Evolutionary conservation across 92 coral and sea anemone genomes (phyloP), one percentile per base, ranked within the genome.

Genomic region (Epizoanthus stellaris): DNA sequence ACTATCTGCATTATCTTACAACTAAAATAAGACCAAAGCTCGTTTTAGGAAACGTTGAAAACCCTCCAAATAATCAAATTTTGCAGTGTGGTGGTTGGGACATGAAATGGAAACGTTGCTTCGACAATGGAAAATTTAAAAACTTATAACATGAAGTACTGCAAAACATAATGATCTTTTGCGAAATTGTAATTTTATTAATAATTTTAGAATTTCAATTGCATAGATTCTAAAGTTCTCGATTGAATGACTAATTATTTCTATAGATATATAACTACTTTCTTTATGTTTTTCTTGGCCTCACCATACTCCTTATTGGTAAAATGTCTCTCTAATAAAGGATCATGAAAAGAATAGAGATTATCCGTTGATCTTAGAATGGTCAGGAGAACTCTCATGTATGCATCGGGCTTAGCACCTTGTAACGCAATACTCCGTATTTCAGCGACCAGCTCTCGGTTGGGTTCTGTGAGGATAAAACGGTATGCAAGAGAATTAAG

Each of bases 381-480:
- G 57, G 94, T 88, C 81, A 91, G 66, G 53, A 91, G 85, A 20
- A 86, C 82, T 45, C 94, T 84, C 92, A 91, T 91, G 77, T 88
- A 91, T 0, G 87, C 23, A 23, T 88, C 90, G 38, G 94, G 92
- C 20, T 56, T 76, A 11, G 90, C 89, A 45, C 67, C 82, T 10
- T 75, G 70, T 64, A 91, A 70, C 7, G 88, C 88, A 69, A 88
- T 70, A 75, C 81, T 89, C 72, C 89, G 30, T 40, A 91, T 85
- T 42, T 85, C 94, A 36, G 80, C 52, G 45, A 81, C 73, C 9
- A 91, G 85, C 57, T 70, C 43, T 49, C 73, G 70, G 80, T 81
- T 89, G 34, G 94, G 94, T 20, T 76, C 94, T 91, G 81, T 25
- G 53, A 54, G 23, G 73, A 54, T 67, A 83, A 17, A 68, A 52